A percentile compares a stretch with the other conserved stretches of the same genome.
Evolutionary conservation across 2,797 vertebrate species (phyloP).

Genomic region (Emys orbicularis): DNA sequence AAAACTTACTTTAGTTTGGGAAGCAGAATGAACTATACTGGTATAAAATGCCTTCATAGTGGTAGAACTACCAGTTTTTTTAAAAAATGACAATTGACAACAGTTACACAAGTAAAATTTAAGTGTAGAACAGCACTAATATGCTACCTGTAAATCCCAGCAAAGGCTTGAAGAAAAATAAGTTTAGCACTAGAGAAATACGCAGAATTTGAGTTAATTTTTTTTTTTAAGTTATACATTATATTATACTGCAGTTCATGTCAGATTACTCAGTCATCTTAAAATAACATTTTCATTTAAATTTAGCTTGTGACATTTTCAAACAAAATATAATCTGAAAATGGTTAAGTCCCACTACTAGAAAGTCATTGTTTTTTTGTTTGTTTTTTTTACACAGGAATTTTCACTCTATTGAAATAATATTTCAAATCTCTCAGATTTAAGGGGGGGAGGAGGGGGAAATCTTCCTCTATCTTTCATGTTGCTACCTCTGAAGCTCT

Average conservation of each 20-base stretch:
- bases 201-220: not conserved
- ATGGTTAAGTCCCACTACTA: not conserved
- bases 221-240: no score
- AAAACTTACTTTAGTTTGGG: not conserved
- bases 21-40: not conserved
- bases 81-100: not conserved
- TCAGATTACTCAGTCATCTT: not conserved
- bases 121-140: not conserved
- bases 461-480: not conserved
- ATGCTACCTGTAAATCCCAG: not conserved
- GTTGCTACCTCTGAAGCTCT: not conserved
- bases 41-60: not conserved
- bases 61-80: not conserved
- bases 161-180: not conserved
- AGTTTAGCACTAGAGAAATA: not conserved
- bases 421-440: not conserved
- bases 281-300: not conserved
- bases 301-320: no score
- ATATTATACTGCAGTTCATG: not conserved
- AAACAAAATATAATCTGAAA: not conserved
- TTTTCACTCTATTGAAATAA: not conserved
- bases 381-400: not conserved
- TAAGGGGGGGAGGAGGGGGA: not conserved
- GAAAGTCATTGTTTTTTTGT: fast-evolving
- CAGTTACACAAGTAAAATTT: not conserved